These are phyloP conservation scores for Blennius ocellaris DNA, from an alignment of 2,113 vertebrate species.

Conservation along the genomic window DNA sequence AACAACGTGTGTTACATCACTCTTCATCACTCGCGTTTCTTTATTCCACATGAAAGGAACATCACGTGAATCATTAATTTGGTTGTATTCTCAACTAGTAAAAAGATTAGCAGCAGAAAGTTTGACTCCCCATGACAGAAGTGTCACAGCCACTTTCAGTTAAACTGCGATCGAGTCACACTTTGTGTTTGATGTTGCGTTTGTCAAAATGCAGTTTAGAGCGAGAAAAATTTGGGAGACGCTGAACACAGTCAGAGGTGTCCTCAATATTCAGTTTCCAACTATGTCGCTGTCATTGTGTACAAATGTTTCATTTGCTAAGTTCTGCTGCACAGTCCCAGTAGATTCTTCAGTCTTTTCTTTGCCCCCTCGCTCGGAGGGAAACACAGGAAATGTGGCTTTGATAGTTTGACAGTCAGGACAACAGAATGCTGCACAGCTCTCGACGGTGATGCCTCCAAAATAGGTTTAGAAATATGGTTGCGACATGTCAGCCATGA, in stretches of 20 bases:
- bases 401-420: constrained; percentile 66
- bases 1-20: constrained; percentile 4
- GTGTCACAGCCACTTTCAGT: not conserved
- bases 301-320: constrained; percentile 60
- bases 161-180: constrained; percentile 28
- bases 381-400: constrained; percentile 55
- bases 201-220: constrained; percentile 41
- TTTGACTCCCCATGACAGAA: constrained; percentile 23
- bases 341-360: constrained; percentile 37
- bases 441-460: constrained; percentile 32
- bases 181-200: constrained; percentile 41
- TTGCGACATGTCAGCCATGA: constrained; percentile 32
- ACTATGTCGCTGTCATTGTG: constrained; percentile 62
- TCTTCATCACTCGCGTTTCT: too few relatives aligned
- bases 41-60: constrained; percentile 5
- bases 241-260: constrained; percentile 51
- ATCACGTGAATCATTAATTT: constrained; percentile 31
- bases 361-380: constrained; percentile 41
- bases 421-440: constrained; percentile 43
- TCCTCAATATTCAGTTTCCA: constrained; percentile 66
- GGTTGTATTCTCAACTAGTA: constrained; percentile 1
- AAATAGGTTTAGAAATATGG: constrained; percentile 38
- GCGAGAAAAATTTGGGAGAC: constrained; percentile 29
- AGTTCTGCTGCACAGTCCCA: constrained; percentile 54
- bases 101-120: not conserved